These are phyloP conservation scores for Catagonus wagneri DNA, from an alignment of 2,113 vertebrate species.

Conservation along the genomic window DNA sequence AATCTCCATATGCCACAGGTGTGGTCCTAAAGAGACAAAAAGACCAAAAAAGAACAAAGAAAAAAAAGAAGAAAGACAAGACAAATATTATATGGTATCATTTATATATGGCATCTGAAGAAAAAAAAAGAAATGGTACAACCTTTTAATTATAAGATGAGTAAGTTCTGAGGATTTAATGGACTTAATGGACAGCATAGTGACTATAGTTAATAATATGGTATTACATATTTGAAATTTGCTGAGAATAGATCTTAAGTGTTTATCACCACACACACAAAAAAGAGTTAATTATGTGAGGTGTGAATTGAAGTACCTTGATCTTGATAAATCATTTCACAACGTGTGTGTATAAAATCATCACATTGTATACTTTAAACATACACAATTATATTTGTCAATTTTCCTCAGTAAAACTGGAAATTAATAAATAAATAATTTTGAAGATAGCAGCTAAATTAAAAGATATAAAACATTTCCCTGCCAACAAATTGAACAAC, in stretches of 20 bases:
- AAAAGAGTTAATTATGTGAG: background rate
- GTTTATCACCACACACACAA: background rate
- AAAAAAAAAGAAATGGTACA: background rate
- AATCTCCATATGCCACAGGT: no score
- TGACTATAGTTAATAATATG: background rate
- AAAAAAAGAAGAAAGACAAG: no score
- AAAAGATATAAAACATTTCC: background rate
- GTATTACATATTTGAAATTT: background rate
- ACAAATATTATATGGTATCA: constrained; percentile 4
- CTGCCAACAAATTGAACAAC: background rate
- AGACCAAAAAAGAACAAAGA: no score
- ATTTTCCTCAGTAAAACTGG: background rate
- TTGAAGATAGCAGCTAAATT: background rate
- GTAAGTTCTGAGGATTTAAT: background rate
- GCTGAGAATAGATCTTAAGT: background rate
- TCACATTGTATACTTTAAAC: background rate
- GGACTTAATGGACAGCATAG: background rate
- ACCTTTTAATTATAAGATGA: background rate
- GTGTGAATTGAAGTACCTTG: background rate
- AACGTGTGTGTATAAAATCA: background rate
- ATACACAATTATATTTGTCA: background rate
- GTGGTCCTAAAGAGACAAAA: no score
- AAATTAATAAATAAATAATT: background rate
- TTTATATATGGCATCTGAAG: background rate
- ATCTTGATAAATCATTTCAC: background rate